These are phyloP conservation scores for Hydrolagus colliei DNA, from an alignment of 2,797 vertebrate species.

Conservation along the genomic window DNA sequence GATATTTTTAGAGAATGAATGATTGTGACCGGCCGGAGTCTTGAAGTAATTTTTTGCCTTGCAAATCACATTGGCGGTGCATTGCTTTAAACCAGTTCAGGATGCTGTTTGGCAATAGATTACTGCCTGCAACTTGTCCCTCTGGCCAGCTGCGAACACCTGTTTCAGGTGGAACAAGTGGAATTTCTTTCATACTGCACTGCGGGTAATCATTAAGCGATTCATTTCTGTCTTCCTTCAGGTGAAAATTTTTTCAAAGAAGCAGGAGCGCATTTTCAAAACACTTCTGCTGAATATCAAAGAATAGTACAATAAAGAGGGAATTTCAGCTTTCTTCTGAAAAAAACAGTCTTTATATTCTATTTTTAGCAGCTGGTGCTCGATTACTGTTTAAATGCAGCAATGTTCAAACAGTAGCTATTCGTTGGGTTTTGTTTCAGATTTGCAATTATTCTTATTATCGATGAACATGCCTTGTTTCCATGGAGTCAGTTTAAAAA, in stretches of 20 bases:
- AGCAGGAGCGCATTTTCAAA: neutral
- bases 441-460: too few species aligned
- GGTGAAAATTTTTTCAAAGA: conserved; percentile 26
- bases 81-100: neutral
- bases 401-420: neutral
- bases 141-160: conserved; percentile 36
- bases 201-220: conserved; percentile 10
- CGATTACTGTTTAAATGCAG: neutral
- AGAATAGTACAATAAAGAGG: neutral
- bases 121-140: conserved; percentile 40
- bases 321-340: too few species aligned
- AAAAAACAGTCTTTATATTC: neutral
- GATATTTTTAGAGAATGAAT: neutral
- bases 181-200: conserved; percentile 13
- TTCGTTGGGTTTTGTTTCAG: neutral
- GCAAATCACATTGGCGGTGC: neutral
- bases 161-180: conserved; percentile 37
- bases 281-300: conserved; percentile 19
- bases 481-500: neutral
- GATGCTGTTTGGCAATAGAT: conserved; percentile 37
- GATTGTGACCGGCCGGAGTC: neutral
- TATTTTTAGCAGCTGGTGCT: neutral
- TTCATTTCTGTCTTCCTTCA: conserved; percentile 24
- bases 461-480: too few species aligned
- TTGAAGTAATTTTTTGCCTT: conserved; percentile 26